A percentile compares a stretch with the other conserved stretches of the same genome.
phyloP scores from a whole-genome alignment of 1,140 invertebrate species.

The Heterodera schachtii region DNA sequence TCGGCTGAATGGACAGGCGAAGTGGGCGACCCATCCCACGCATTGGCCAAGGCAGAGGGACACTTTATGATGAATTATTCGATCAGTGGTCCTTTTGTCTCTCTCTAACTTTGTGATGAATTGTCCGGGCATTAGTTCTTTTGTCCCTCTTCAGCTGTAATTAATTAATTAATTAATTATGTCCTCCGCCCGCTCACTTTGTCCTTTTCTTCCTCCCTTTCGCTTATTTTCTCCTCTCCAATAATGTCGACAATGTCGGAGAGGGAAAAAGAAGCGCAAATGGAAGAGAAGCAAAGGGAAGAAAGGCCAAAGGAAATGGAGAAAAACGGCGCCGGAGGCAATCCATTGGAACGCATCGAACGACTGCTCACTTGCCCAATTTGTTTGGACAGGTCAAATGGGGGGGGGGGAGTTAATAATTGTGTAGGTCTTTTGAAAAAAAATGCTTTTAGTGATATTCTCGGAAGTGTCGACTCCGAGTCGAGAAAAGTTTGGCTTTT shows the following conservation, averaged over 20 bases:
- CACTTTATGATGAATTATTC: background rate
- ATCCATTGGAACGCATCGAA: constrained; percentile 77
- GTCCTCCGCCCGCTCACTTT: background rate
- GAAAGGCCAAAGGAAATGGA: background rate
- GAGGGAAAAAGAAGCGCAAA: background rate
- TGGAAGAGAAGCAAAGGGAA: background rate
- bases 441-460: too few relatives aligned
- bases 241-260: background rate
- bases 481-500: too few relatives aligned
- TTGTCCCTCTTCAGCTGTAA: background rate
- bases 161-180: background rate
- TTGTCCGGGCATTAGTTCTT: background rate
- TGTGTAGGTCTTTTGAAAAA: too few relatives aligned
- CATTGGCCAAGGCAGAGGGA: too few relatives aligned
- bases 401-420: background rate
- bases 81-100: background rate
- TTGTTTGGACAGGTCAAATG: constrained; percentile 83
- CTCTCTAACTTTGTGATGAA: background rate
- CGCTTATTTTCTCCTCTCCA: background rate
- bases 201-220: background rate
- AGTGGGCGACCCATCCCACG: background rate
- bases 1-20: too few relatives aligned
- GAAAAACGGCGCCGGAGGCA: constrained; percentile 14
- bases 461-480: background rate
- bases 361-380: constrained; percentile 95